Evolutionary conservation across 2,888 invertebrate genomes (phyloP).

Genomic region (Trichogramma dendrolimi): DNA sequence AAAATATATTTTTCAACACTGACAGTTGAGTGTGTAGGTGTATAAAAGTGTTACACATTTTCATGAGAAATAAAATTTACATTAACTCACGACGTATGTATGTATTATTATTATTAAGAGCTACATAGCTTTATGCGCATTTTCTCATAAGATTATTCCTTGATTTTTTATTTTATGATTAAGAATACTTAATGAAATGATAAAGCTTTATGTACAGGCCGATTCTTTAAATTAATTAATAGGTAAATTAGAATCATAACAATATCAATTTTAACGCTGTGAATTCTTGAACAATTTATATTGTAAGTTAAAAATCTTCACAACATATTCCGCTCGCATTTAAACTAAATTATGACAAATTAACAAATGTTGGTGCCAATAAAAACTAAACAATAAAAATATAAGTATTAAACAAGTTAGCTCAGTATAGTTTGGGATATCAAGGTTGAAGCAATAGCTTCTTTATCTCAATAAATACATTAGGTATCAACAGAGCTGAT

Average conservation of each 20-base stretch:
- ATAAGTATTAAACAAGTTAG: too few species aligned
- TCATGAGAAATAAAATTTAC: too few species aligned
- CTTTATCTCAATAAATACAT: too few species aligned
- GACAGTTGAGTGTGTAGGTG: conserved; percentile 40
- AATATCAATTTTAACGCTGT: conserved; percentile 13
- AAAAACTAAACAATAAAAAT: too few species aligned
- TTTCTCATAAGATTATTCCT: conserved; percentile 35
- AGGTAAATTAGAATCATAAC: conserved; percentile 16
- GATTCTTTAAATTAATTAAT: conserved; percentile 16
- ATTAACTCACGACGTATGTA: too few species aligned
- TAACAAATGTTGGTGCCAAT: too few species aligned
- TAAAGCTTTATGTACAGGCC: neutral
- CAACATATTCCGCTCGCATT: too few species aligned
- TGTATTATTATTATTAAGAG: too few species aligned
- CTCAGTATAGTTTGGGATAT: too few species aligned
- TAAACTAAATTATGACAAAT: too few species aligned
- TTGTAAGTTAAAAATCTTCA: conserved; percentile 5
- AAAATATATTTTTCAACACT: conserved; percentile 51
- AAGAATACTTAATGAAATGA: conserved; percentile 35
- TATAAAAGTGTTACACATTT: conserved; percentile 26
- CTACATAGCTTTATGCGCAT: neutral
- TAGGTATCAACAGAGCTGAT: too few species aligned
- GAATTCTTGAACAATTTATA: conserved; percentile 21
- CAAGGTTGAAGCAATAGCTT: too few species aligned
- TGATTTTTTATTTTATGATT: conserved; percentile 32